phyloP scores from a whole-genome alignment of 2,888 invertebrate genomes.

The Ganaspis brasiliensis region DNA sequence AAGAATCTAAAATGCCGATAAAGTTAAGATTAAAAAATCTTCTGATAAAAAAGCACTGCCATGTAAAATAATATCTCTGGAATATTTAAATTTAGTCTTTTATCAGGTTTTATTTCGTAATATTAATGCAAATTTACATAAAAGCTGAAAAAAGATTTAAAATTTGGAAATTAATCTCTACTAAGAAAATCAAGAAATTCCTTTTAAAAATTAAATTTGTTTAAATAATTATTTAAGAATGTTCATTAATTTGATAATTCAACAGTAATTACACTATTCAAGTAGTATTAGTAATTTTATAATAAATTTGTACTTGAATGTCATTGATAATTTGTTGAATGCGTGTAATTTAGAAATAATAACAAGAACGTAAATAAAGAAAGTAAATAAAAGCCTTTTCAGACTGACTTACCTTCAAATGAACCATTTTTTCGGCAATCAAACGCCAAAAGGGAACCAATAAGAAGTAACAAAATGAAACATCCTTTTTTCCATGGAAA shows the following conservation, averaged over 20 bases:
- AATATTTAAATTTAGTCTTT: too few relatives aligned
- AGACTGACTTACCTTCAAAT: conserved; percentile 84
- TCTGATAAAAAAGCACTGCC: too few relatives aligned
- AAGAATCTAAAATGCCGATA: too few relatives aligned
- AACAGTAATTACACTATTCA: too few relatives aligned
- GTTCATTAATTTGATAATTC: not conserved
- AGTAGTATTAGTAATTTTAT: not conserved
- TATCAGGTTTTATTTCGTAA: too few relatives aligned
- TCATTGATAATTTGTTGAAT: not conserved
- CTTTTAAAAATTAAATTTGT: too few relatives aligned
- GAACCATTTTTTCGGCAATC: conserved; percentile 86
- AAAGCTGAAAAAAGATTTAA: too few relatives aligned
- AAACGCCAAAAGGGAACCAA: conserved; percentile 84
- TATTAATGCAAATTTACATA: too few relatives aligned
- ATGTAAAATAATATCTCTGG: too few relatives aligned
- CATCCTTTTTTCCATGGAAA: conserved; percentile 87
- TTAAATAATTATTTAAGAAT: not conserved
- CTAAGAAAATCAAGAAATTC: not conserved
- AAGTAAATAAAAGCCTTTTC: conserved; percentile 39
- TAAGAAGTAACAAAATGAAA: conserved; percentile 83
- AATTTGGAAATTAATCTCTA: too few relatives aligned
- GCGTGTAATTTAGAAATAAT: not conserved
- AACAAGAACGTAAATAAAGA: conserved; percentile 26
- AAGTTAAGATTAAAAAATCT: too few relatives aligned
- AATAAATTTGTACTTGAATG: not conserved